phyloP scores from a whole-genome alignment of 2,888 invertebrate genomes.

The Hemaris fuciformis region DNA sequence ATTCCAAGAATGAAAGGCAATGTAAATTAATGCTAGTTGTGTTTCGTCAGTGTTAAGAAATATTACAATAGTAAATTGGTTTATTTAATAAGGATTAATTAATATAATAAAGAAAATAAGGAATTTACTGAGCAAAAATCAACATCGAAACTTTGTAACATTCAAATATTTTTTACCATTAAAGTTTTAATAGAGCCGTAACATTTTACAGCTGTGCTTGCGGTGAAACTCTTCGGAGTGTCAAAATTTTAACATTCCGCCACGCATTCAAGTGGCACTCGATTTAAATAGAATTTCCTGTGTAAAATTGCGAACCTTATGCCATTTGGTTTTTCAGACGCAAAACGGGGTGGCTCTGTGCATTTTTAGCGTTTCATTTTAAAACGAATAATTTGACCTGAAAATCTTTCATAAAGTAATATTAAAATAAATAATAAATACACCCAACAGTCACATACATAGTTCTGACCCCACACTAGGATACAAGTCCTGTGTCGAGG shows the following conservation, averaged over 20 bases:
- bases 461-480: no score
- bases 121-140: not conserved
- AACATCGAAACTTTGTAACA: not conserved
- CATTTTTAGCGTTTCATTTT: not conserved
- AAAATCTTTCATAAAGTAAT: no score
- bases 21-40: no score
- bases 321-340: not conserved
- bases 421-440: no score
- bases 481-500: no score
- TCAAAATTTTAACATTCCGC: conserved; percentile 3
- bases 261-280: not conserved
- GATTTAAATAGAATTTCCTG: conserved; percentile 8
- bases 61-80: no score
- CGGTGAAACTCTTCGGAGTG: conserved; percentile 4
- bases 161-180: not conserved
- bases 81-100: not conserved
- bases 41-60: no score
- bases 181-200: not conserved
- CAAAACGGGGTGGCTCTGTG: not conserved
- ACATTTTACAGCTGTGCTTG: conserved; percentile 8
- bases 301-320: not conserved
- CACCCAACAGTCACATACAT: no score
- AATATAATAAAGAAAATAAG: not conserved
- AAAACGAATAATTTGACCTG: not conserved
- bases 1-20: no score